Conservation (phyloP, 2,113 vertebrate species). For the Rhinoderma darwinii region DNA sequence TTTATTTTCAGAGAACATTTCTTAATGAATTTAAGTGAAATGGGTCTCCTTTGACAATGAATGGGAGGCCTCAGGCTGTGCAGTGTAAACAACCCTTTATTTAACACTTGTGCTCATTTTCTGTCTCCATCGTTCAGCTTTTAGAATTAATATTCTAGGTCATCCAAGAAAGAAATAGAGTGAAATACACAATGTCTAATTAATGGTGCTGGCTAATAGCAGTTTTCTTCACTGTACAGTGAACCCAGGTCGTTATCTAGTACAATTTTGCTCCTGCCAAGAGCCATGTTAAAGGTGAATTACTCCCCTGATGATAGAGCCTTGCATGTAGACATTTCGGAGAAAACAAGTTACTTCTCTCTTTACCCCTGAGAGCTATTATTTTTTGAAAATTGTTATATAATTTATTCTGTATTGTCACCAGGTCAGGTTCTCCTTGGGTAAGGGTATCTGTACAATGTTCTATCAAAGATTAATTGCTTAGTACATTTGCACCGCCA, state of each 20-base stretch:
- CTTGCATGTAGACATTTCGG: constrained; percentile 1
- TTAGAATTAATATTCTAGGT: constrained; percentile 12
- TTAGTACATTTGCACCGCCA: too few relatives aligned
- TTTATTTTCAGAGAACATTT: neutral
- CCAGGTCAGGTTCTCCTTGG: neutral
- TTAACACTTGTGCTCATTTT: neutral
- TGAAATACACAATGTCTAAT: constrained; percentile 23
- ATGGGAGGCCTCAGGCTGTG: neutral
- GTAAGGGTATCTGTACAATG: too few relatives aligned
- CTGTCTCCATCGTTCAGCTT: neutral
- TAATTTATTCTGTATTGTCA: neutral
- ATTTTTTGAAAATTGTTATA: constrained; percentile 8
- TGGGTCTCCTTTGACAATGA: neutral
- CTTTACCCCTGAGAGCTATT: constrained; percentile 37
- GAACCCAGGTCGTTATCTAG: neutral
- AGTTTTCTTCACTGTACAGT: neutral
- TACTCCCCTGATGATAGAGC: neutral
- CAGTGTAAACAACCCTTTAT: constrained; percentile 19
- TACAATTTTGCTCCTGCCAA: neutral
- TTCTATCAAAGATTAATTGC: too few relatives aligned
- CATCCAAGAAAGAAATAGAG: neutral
- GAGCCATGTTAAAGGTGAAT: constrained; percentile 10
- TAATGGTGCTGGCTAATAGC: constrained; percentile 6
- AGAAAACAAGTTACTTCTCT: constrained; percentile 25
- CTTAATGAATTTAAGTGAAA: constrained; percentile 2